Base-by-base conservation (phyloP, 2,113 vertebrate genomes). In the Heloderma charlesbogerti region DNA sequence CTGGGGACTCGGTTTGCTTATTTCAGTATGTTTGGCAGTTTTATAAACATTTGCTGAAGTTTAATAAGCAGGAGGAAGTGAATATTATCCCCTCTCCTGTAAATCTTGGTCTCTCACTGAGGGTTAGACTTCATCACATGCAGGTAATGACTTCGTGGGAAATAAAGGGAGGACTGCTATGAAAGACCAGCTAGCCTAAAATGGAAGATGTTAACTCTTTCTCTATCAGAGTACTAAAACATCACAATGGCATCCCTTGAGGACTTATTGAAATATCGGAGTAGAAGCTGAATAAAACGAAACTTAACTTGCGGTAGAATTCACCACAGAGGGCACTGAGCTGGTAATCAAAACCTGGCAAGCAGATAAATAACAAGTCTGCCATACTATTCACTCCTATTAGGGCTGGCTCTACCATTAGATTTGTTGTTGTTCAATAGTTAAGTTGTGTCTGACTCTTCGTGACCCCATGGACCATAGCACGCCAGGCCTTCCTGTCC, bases 11-110 rank as follows among this genome's bases (percentile, higher is more conserved):
- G 15, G n/a, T 71, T 72, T 48, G 27, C 67, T 48, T 31, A 15
- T 77, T 82, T 63, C 12, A 57, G 90, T 80, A 89, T 95, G 77
- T 25, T 92, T 7, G 2, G 86, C 93, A 88, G 92, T 79, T 86
- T 79, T 90, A 15, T 96, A 96, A 97, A 96, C 90, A 96, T 95
- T 96, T 95, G 89, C 84, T 75, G 92, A 43, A 13, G 87, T 86
- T 88, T 0, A 13, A 88, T 3, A 0, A 0, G 12, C 94, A 93
- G 91, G 7, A 85, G 80, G 90, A 20, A 0, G 86, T 0, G 0
- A 88, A 91, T 91, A 84, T 93, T 78, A 82, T 40, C 85, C 83
- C 83, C 87, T 89, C 90, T 89, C 80, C 75, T 90, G 43, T 80
- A 88, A 88, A 88, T 67, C 75, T 67, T 86, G 75, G n/a, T 86